A percentile compares a stretch with the other conserved stretches of the same genome.
Evolutionary conservation across 2,113 vertebrate species (phyloP).

Genomic region (Barbus barbus): DNA sequence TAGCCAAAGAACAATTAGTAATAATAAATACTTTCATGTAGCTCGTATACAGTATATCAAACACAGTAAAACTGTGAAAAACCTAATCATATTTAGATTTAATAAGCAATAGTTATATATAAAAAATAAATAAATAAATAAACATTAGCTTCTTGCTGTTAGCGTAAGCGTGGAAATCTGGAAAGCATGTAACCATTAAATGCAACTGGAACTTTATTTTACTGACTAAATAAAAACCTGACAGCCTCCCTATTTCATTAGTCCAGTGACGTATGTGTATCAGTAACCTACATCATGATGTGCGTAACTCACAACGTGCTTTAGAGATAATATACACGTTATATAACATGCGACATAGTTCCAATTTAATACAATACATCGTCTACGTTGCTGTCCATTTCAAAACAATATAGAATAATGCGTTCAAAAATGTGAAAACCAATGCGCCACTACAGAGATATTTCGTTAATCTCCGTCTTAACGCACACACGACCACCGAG

Average conservation of each 20-base stretch:
- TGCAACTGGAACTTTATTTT: not conserved
- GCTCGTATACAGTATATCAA: no score
- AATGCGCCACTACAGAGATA: not conserved
- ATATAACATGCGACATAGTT: not conserved
- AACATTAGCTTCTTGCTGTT: no score
- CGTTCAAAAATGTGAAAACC: not conserved
- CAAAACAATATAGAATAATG: not conserved
- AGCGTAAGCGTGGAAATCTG: no score
- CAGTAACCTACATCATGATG: conserved; percentile 4
- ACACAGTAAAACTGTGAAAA: no score
- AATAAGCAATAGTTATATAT: no score
- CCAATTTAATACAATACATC: not conserved
- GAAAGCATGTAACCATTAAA: no score
- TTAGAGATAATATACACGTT: not conserved
- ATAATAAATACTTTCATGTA: no score
- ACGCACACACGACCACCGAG: not conserved
- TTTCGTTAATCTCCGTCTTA: conserved; percentile 12
- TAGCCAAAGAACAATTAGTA: no score
- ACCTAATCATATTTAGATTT: no score
- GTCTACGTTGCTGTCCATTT: not conserved
- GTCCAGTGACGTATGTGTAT: conserved; percentile 1
- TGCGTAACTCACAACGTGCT: not conserved
- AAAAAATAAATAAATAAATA: no score
- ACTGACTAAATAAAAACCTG: not conserved
- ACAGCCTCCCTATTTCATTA: not conserved